phyloP scores from a whole-genome alignment of 2,888 invertebrate species.

The Platycheirus albimanus region DNA sequence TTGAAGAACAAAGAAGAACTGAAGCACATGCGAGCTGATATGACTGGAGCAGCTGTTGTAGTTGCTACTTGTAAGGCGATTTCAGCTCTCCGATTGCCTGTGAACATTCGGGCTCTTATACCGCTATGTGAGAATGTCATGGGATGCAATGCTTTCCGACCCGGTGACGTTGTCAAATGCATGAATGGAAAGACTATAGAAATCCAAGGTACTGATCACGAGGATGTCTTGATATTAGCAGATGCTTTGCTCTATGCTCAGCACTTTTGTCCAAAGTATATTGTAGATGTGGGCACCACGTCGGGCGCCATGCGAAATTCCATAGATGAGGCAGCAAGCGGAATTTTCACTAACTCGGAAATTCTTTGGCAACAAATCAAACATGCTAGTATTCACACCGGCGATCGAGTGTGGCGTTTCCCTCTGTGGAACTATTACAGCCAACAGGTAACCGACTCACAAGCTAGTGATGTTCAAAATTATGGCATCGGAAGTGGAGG shows the following conservation, averaged over 20 bases:
- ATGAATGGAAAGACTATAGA: conserved; percentile 90
- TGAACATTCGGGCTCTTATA: conserved; percentile 89
- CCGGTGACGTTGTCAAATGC: conserved; percentile 89
- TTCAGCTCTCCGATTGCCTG: conserved; percentile 87
- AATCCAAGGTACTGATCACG: conserved; percentile 89
- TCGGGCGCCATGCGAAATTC: conserved; percentile 86
- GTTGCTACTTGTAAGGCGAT: conserved; percentile 88
- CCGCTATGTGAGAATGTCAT: conserved; percentile 92
- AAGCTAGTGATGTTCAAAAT: conserved; percentile 83
- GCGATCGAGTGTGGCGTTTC: conserved; percentile 92
- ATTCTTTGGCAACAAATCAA: conserved; percentile 87
- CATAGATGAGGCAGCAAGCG: conserved; percentile 87
- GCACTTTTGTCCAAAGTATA: conserved; percentile 87
- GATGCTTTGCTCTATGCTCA: conserved; percentile 91
- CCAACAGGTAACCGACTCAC: conserved; percentile 83
- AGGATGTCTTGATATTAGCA: conserved; percentile 89
- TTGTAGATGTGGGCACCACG: conserved; percentile 90
- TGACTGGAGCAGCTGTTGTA: conserved; percentile 92
- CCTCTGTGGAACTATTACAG: conserved; percentile 91
- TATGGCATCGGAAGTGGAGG: conserved; percentile 83
- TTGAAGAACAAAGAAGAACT: conserved; percentile 85
- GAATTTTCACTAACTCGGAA: conserved; percentile 89
- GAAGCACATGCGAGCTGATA: conserved; percentile 90
- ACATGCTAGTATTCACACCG: conserved; percentile 88
- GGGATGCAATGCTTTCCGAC: conserved; percentile 88